phyloP scores from a whole-genome alignment of 2,113 vertebrate genomes.

The Suncus etruscus region DNA sequence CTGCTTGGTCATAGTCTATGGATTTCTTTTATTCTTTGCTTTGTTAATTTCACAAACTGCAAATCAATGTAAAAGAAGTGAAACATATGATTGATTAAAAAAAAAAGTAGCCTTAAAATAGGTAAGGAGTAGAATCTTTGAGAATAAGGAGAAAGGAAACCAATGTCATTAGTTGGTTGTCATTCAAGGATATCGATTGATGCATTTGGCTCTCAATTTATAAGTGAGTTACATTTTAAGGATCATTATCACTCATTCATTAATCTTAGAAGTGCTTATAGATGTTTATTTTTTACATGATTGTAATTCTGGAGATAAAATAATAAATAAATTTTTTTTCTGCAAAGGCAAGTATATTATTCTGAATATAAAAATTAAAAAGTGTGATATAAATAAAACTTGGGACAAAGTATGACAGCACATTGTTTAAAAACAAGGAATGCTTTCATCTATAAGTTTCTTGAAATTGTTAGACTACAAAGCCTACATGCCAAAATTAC shows the following conservation, averaged over 20 bases:
- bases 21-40: no score
- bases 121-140: no score
- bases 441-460: slow-evolving; percentile 22
- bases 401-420: slow-evolving; percentile 14
- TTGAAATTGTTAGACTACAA: no score
- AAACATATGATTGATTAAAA: no score
- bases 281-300: not conserved
- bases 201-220: not conserved
- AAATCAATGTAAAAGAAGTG: no score
- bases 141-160: not conserved
- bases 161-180: not conserved
- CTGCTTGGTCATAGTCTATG: no score
- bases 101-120: no score
- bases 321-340: not conserved
- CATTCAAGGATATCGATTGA: not conserved
- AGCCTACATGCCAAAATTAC: not conserved
- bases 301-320: slow-evolving; percentile 30
- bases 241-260: not conserved
- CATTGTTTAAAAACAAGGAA: slow-evolving; percentile 35
- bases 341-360: not conserved
- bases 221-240: slow-evolving; percentile 21
- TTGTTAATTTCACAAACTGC: no score
- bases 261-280: not conserved
- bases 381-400: slow-evolving; percentile 26
- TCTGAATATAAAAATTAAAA: slow-evolving; percentile 14